phyloP scores from a whole-genome alignment of 23 tunicate species.

The Trididemnum nubilum region DNA sequence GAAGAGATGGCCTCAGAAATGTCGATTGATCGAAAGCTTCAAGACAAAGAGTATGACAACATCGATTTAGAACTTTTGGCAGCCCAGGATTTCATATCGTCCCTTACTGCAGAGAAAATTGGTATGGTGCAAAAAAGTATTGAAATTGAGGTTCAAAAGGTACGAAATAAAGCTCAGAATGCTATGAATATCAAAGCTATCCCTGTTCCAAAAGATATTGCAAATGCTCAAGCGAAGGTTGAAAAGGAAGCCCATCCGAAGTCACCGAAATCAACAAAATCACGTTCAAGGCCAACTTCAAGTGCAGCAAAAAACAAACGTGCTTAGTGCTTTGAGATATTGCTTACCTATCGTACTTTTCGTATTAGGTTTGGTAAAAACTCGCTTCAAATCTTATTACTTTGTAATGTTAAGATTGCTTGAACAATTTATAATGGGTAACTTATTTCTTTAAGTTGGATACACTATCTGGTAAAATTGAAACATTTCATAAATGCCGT shows the following conservation, averaged over 20 bases:
- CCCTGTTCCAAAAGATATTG: conserved; percentile 45
- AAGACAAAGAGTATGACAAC: conserved; percentile 23
- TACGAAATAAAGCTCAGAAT: conserved; percentile 49
- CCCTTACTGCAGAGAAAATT: conserved; percentile 46
- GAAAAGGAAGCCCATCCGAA: background rate
- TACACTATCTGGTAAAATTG: too few species aligned
- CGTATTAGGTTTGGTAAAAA: too few species aligned
- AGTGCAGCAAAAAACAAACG: background rate
- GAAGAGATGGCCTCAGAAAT: background rate
- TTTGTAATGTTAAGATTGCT: too few species aligned
- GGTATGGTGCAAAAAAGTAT: conserved; percentile 41
- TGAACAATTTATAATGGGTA: too few species aligned
- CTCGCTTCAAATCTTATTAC: too few species aligned
- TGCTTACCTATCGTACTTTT: too few species aligned
- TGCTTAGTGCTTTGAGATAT: too few species aligned
- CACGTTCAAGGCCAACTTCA: background rate
- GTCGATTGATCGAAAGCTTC: background rate
- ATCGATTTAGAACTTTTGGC: conserved; percentile 26
- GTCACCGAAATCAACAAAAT: background rate
- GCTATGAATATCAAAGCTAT: conserved; percentile 65
- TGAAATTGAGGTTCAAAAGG: conserved; percentile 46
- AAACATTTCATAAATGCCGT: too few species aligned
- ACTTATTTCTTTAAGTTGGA: too few species aligned
- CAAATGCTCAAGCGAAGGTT: background rate
- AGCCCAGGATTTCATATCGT: conserved; percentile 53